Evolutionary conservation across 2,797 vertebrate genomes (phyloP).

Genomic region (Myioborus melanocephalus): DNA sequence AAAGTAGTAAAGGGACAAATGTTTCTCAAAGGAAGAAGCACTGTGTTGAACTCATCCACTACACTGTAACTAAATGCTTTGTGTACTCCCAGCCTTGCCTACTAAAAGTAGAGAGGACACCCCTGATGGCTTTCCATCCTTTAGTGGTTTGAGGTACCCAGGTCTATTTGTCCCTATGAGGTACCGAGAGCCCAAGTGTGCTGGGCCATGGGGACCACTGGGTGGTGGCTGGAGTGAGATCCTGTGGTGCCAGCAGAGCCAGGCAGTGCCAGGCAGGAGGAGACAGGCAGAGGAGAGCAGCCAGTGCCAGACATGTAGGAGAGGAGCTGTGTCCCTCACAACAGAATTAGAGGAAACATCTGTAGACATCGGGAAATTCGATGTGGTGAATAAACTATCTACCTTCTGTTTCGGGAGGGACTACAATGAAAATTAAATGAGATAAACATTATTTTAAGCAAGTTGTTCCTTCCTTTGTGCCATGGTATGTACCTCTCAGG

Average conservation of each 20-base stretch:
- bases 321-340: not conserved
- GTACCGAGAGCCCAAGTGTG: not conserved
- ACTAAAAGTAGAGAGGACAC: not conserved
- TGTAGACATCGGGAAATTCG: conserved; percentile 29
- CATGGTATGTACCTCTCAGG: not conserved
- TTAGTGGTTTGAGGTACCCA: not conserved
- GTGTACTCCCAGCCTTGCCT: not conserved
- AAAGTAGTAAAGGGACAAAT: not conserved
- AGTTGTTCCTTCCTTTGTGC: not conserved
- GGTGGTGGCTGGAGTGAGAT: not conserved
- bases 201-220: not conserved
- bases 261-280: not conserved
- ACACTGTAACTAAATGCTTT: not conserved
- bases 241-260: not conserved
- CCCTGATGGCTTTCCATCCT: not conserved
- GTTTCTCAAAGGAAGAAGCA: not conserved
- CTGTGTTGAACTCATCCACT: not conserved
- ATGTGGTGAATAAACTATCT: conserved; percentile 37
- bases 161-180: not conserved
- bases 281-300: not conserved
- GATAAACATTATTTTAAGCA: conserved; percentile 1
- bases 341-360: conserved; percentile 54
- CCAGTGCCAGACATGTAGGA: not conserved
- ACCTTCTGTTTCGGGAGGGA: conserved; percentile 26
- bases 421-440: conserved; percentile 40